Base-by-base conservation (phyloP, 2,113 vertebrate genomes). In the Anhinga rufa region DNA sequence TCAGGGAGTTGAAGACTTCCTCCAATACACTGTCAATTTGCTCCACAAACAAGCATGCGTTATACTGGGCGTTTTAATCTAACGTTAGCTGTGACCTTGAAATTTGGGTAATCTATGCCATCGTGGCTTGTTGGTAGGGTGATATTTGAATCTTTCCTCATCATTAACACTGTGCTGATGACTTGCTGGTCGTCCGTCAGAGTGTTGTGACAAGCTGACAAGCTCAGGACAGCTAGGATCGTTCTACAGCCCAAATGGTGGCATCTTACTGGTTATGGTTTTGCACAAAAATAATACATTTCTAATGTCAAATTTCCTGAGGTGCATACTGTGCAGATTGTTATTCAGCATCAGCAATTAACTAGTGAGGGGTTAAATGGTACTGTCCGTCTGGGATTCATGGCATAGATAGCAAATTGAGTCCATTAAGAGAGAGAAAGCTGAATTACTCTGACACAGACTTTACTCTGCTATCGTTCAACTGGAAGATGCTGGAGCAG, bases 21-120 rank as follows among this genome's bases (percentile, higher is more conserved):
- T 82, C 9, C 12, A 14, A 4, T 26, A 34, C 10, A 11, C 9
- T 44, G 9, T 32, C 26, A 19, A 14, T 57, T 78, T 85, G 54
- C 36, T 75, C 5, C 34, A 24, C 34, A n/a, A 38, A 31, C 18
- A 21, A 68, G n/a, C 17, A 5, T 1, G 0, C 0, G 1, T 51
- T 38, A 19, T 54, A 21, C 28, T 29, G 75, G 28, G 7, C 14
- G 14, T 85, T 89, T 74, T 64, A 54, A 38, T 44, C 26, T 62
- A 38, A 40, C 24, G 4, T 25, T 38, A 55, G 32, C 22, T 29
- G 7, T 46, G 68, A n/a, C 28, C n/a, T 64, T 14, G 9, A 79
- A 79, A 60, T 79, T 32, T 62, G 21, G 13, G 7, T 74, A 44
- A 36, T 61, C 28, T 69, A 16, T 62, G 68, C 24, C 14, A 10